Base-by-base conservation (phyloP, 2,113 vertebrate species). In the Lepidothrix coronata region DNA sequence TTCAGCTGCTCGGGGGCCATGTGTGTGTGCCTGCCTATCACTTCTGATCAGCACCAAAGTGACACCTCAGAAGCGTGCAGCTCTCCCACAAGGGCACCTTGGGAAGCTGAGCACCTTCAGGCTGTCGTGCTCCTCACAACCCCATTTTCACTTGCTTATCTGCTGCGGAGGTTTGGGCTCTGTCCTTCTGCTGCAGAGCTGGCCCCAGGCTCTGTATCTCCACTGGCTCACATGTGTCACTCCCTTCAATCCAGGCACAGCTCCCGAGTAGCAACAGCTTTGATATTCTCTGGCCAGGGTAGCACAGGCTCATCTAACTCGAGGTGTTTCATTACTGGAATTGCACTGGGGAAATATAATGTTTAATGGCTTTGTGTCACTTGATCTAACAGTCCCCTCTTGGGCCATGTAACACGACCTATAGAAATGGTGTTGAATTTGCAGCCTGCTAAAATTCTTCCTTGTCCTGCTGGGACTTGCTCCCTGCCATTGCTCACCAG, bases 311-410 rank as follows among this genome's bases (percentile, higher is more conserved):
- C 63, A 44, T 84, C 79, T 62, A 41, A 63, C 37, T 82, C 30
- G 7, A 84, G 93, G 82, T 95, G 96, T 96, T 96, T 96, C 95
- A 96, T 97, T 96, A 94, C 72, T 91, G 0, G 28, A 35, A 8
- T 74, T 67, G 76, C 82, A 44, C 90, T 30, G 72, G 96, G 95
- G 95, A 95, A 96, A 91, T 90, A 66, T 17, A 43, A 5, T 16
- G 79, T 43, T 88, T 91, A 90, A 88, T 90, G 90, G 90, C 62
- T 80, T 94, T 77, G 82, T 85, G 78, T 88, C 88, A 78, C 85
- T 95, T 37, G 72, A 28, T 83, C 82, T 55, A 37, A 59, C 1
- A 0, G 30, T n/a, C 68, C 77, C 59, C 88, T 80, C 63, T 14
- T 33, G 95, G 82, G 72, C 79, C 2, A 0, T 55, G 90, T 74